Percentiles rank a stretch among this genome's conserved stretches.
Conservation (phyloP, 2,113 vertebrate species). For the Periophthalmodon schlosseri region DNA sequence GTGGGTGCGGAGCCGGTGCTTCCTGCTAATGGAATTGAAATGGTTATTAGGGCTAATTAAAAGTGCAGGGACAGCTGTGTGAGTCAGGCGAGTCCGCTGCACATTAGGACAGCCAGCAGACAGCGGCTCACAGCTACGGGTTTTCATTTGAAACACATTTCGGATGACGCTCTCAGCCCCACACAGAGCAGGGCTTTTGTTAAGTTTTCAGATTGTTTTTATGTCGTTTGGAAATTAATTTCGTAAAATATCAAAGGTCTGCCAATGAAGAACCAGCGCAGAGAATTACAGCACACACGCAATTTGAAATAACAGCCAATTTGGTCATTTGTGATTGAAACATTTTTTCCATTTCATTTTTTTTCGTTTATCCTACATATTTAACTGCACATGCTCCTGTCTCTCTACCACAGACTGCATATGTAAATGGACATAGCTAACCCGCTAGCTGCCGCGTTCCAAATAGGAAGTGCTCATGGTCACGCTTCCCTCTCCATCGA, state of each 20-base stretch:
- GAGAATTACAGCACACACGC: not conserved
- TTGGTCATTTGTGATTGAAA: too few species aligned
- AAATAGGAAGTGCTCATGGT: too few species aligned
- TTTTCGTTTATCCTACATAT: not conserved
- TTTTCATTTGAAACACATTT: slow-evolving; percentile 55
- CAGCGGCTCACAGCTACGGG: slow-evolving; percentile 41
- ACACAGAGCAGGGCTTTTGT: slow-evolving; percentile 15
- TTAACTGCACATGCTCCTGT: not conserved
- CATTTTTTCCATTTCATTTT: not conserved
- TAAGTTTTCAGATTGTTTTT: slow-evolving; percentile 19
- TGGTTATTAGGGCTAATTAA: slow-evolving; percentile 81
- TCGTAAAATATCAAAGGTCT: slow-evolving; percentile 15
- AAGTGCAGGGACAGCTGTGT: slow-evolving; percentile 77
- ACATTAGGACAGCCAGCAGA: slow-evolving; percentile 68
- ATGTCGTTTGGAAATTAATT: slow-evolving; percentile 22
- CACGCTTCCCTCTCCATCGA: too few species aligned
- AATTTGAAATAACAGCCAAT: not conserved
- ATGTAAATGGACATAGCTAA: too few species aligned
- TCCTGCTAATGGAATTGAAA: slow-evolving; percentile 79
- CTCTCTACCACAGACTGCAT: not conserved
- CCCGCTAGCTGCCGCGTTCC: too few species aligned
- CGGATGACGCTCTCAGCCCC: slow-evolving; percentile 50
- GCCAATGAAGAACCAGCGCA: not conserved
- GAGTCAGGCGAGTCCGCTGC: slow-evolving; percentile 60
- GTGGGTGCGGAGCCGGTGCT: slow-evolving; percentile 62